phyloP scores from a whole-genome alignment of 1,140 invertebrate species.

The Sarcophaga peregrina region DNA sequence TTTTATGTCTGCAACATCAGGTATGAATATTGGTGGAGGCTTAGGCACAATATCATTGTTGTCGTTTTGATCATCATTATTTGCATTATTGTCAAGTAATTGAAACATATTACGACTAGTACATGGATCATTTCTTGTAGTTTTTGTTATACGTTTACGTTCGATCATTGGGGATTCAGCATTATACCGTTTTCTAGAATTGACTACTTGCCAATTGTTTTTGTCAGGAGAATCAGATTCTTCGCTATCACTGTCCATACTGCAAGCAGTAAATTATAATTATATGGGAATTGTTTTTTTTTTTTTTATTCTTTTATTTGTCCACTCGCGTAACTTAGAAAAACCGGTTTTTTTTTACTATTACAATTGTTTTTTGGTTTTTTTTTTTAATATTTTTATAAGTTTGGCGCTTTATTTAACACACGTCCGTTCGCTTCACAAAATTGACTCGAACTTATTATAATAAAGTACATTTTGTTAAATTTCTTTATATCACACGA shows the following conservation, averaged over 20 bases:
- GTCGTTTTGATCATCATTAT: not conserved
- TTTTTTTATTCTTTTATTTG: not conserved
- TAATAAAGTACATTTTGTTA: too few relatives aligned
- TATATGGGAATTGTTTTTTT: not conserved
- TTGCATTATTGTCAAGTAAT: not conserved
- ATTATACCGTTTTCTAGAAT: not conserved
- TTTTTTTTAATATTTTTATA: too few relatives aligned
- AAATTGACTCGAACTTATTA: too few relatives aligned
- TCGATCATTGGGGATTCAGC: not conserved
- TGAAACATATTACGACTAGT: not conserved
- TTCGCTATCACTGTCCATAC: not conserved
- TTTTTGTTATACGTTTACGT: not conserved
- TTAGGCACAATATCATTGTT: conserved; percentile 12
- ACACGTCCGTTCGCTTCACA: too few relatives aligned
- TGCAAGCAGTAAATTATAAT: not conserved
- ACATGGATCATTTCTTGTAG: not conserved
- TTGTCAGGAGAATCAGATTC: not conserved
- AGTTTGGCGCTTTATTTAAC: too few relatives aligned
- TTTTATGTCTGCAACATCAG: too few relatives aligned
- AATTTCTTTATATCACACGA: too few relatives aligned
- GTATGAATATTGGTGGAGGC: conserved; percentile 34
- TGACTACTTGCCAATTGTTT: not conserved
- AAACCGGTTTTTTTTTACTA: too few relatives aligned
- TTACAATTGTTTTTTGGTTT: too few relatives aligned
- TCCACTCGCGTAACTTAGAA: too few relatives aligned